A percentile compares a stretch with the other conserved stretches of the same genome.
These are phyloP conservation scores for Passerculus sandwichensis DNA, from an alignment of 2,797 vertebrate species.

Conservation along the genomic window DNA sequence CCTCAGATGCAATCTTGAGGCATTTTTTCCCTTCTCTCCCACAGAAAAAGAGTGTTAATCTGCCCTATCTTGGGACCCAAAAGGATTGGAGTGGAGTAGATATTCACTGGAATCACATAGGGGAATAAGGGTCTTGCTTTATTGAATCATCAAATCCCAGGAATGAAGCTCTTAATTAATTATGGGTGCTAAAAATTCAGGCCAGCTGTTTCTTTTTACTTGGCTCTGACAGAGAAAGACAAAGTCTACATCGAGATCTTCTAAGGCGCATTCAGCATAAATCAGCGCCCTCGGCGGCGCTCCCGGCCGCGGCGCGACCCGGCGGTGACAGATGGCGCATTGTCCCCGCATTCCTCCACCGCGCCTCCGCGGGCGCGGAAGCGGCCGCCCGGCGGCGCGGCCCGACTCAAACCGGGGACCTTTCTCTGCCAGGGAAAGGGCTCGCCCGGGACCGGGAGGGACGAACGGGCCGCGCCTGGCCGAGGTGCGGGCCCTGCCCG, in stretches of 20 bases:
- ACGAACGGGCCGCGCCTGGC: not conserved
- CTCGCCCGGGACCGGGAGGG: not conserved
- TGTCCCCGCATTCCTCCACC: slow-evolving; percentile 64
- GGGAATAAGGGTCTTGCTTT: slow-evolving; percentile 79
- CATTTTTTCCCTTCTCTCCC: slow-evolving; percentile 67
- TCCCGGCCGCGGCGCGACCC: slow-evolving; percentile 69
- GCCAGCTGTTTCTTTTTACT: slow-evolving; percentile 81
- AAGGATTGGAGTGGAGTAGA: slow-evolving; percentile 70
- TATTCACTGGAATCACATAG: slow-evolving; percentile 76
- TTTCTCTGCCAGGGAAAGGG: not conserved
- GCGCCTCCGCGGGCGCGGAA: slow-evolving; percentile 27
- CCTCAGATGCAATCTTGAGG: slow-evolving; percentile 71
- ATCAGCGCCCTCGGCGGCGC: slow-evolving; percentile 72
- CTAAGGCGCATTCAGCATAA: slow-evolving; percentile 76
- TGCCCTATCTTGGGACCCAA: slow-evolving; percentile 65
- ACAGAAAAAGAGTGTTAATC: slow-evolving; percentile 68
- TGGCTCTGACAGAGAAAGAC: slow-evolving; percentile 68
- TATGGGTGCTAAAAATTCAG: slow-evolving; percentile 84
- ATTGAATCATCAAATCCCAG: slow-evolving; percentile 85
- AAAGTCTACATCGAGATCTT: slow-evolving; percentile 67
- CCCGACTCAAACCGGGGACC: not conserved
- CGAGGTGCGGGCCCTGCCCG: not conserved
- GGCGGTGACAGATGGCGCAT: slow-evolving; percentile 72
- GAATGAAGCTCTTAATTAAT: slow-evolving; percentile 84
- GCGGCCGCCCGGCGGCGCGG: not conserved